A percentile compares a stretch with the other conserved stretches of the same genome.
Evolutionary conservation across 1,140 invertebrate genomes (phyloP).

Genomic region (Cotesia vestalis): DNA sequence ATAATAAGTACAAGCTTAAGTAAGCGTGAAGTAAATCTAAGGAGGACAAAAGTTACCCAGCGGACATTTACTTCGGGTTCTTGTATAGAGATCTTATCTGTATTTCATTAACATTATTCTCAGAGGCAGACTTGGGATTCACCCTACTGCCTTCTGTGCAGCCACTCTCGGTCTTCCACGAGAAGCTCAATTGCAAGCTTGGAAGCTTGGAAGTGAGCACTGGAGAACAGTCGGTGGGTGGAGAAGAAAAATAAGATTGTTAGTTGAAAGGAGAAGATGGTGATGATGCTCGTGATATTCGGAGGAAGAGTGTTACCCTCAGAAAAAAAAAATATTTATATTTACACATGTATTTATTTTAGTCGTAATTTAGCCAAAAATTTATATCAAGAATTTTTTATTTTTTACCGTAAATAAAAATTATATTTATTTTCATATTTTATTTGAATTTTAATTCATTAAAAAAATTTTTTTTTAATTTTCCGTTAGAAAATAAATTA

Average conservation of each 20-base stretch:
- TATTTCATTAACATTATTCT: slow-evolving; percentile 68
- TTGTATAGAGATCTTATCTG: slow-evolving; percentile 65
- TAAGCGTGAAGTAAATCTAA: slow-evolving; percentile 11
- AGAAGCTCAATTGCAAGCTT: slow-evolving; percentile 45
- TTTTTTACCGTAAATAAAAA: no score
- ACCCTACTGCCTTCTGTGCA: slow-evolving; percentile 27
- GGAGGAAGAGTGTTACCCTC: no score
- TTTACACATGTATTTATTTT: no score
- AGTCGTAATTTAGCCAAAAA: no score
- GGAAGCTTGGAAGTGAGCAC: slow-evolving; percentile 31
- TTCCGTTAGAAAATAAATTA: no score
- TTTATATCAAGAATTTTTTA: no score
- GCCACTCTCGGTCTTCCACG: slow-evolving; percentile 19
- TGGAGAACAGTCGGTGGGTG: neutral
- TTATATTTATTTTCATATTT: no score
- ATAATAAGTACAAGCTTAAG: neutral
- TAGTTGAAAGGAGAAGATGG: no score
- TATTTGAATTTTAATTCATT: no score
- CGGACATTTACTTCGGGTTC: slow-evolving; percentile 37
- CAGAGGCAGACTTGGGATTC: slow-evolving; percentile 52
- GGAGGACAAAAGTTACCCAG: slow-evolving; percentile 39
- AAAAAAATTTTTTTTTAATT: no score
- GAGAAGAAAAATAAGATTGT: slow-evolving; percentile 6
- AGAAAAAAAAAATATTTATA: no score
- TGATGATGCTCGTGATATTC: neutral